These are phyloP conservation scores for Formica exsecta DNA, from an alignment of 1,140 invertebrate genomes.

Conservation along the genomic window DNA sequence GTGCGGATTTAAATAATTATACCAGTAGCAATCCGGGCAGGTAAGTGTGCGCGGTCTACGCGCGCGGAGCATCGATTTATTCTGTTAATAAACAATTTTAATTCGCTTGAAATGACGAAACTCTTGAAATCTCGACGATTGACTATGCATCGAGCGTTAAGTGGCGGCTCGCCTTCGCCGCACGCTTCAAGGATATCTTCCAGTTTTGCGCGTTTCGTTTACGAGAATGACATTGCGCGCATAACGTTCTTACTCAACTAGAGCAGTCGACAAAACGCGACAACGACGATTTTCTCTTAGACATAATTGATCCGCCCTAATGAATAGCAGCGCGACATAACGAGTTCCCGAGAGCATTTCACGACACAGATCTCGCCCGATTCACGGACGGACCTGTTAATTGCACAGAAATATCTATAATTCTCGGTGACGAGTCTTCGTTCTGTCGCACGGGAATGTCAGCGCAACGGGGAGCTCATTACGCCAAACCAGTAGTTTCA, in stretches of 20 bases:
- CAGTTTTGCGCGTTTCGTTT: conserved; percentile 39
- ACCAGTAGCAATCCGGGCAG: not conserved
- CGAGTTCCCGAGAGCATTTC: not conserved
- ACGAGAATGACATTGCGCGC: conserved; percentile 32
- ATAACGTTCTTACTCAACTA: conserved; percentile 24
- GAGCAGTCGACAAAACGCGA: not conserved
- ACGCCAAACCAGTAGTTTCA: not conserved
- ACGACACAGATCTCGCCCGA: not conserved
- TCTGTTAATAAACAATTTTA: conserved; percentile 17
- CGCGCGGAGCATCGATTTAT: not conserved
- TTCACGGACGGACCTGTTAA: not conserved
- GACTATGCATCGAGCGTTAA: conserved; percentile 48
- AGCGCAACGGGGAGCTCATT: not conserved
- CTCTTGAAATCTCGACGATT: conserved; percentile 10
- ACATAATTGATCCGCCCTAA: conserved; percentile 9
- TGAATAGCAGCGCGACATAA: not conserved
- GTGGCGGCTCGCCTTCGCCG: conserved; percentile 28
- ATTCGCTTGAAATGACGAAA: not conserved
- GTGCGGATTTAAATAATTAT: conserved; percentile 16
- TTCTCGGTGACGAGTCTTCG: not conserved
- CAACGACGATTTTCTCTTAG: conserved; percentile 6
- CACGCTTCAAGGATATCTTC: conserved; percentile 32
- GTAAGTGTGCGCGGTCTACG: not conserved
- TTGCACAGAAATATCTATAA: conserved; percentile 24
- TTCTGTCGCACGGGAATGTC: not conserved